Evolutionary conservation across 2,888 invertebrate genomes (phyloP).

Genomic region (Macrophya annulata): DNA sequence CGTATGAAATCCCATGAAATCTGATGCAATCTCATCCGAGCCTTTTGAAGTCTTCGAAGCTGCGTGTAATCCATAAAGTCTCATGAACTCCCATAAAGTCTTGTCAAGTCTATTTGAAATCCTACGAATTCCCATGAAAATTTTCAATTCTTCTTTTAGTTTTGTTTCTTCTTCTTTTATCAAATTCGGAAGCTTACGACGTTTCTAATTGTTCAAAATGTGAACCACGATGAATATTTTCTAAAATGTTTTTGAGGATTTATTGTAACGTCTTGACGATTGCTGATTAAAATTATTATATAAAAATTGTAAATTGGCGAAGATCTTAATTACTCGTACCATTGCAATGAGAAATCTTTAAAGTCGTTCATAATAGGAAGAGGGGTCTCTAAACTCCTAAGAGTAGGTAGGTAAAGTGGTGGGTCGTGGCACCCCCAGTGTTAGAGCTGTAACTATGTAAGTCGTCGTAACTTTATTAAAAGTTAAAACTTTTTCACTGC

Average conservation of each 20-base stretch:
- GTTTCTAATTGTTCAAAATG: too few relatives aligned
- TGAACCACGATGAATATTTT: too few relatives aligned
- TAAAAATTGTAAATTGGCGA: not conserved
- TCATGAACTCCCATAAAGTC: too few relatives aligned
- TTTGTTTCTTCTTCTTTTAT: too few relatives aligned
- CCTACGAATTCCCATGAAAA: too few relatives aligned
- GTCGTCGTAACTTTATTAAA: slow-evolving; percentile 70
- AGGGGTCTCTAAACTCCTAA: not conserved
- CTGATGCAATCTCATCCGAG: too few relatives aligned
- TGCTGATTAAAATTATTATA: not conserved
- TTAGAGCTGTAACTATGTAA: slow-evolving; percentile 33
- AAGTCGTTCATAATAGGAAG: slow-evolving; percentile 20
- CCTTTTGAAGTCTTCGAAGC: too few relatives aligned
- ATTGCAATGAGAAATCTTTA: not conserved
- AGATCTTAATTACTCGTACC: not conserved
- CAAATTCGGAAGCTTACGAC: too few relatives aligned
- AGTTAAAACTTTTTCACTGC: slow-evolving; percentile 65
- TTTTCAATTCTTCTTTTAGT: too few relatives aligned
- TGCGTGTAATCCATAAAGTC: too few relatives aligned
- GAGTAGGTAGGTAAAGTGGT: slow-evolving; percentile 26
- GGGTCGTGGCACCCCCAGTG: slow-evolving; percentile 19
- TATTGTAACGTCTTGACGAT: not conserved
- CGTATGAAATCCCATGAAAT: too few relatives aligned
- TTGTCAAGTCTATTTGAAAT: too few relatives aligned
- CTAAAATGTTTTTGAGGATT: not conserved